Evolutionary conservation across 2,113 vertebrate genomes (phyloP).

Genomic region (Zosterops lateralis): DNA sequence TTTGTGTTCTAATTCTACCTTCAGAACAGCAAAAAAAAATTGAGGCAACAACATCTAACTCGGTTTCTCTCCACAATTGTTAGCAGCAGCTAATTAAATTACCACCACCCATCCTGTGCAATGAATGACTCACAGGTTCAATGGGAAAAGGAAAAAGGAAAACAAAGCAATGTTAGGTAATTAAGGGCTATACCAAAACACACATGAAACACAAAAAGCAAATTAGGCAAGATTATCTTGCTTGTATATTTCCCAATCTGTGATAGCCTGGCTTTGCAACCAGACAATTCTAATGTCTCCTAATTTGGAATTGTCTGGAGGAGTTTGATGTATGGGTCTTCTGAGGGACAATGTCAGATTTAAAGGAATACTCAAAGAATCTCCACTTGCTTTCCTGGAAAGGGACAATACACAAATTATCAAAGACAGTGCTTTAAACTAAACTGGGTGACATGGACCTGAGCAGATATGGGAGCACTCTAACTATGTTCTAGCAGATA

Average conservation of each 20-base stretch:
- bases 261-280: background rate
- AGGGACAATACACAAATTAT: background rate
- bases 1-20: background rate
- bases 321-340: background rate
- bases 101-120: constrained; percentile 65
- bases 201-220: background rate
- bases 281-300: background rate
- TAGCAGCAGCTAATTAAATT: constrained; percentile 42
- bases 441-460: background rate
- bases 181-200: constrained; percentile 11
- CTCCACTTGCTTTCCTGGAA: background rate
- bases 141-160: constrained; percentile 18
- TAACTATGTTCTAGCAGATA: background rate
- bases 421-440: background rate
- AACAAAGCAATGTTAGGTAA: constrained; percentile 20
- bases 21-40: background rate
- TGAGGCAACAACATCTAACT: background rate
- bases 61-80: constrained; percentile 24
- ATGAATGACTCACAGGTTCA: constrained; percentile 44
- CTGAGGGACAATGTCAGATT: background rate
- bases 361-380: background rate
- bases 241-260: background rate
- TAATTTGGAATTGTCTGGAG: background rate
- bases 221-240: background rate
- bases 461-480: background rate